phyloP scores from a whole-genome alignment of 1,140 invertebrate genomes.

The Heliothis virescens region DNA sequence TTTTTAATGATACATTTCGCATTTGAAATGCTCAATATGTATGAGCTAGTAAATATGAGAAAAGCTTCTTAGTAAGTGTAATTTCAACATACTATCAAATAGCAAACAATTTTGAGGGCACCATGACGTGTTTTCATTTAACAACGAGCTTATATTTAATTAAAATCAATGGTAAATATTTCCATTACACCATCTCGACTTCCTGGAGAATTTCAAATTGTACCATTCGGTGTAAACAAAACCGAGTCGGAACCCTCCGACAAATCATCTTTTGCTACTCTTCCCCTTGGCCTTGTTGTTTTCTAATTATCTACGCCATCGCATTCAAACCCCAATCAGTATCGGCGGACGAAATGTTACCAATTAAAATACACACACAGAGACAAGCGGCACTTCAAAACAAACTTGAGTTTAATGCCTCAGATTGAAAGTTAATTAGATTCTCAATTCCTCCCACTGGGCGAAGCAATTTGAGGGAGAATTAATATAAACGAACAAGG shows the following conservation, averaged over 20 bases:
- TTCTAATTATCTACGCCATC: conserved; percentile 54
- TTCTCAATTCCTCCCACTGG: conserved; percentile 50
- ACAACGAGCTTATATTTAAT: too few species aligned
- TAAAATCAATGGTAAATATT: too few species aligned
- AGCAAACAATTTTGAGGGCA: too few species aligned
- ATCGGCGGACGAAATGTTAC: conserved; percentile 52
- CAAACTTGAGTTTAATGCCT: conserved; percentile 60
- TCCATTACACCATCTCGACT: neutral
- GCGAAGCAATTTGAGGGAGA: conserved; percentile 47
- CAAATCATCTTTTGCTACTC: conserved; percentile 28
- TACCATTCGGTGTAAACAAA: conserved; percentile 36
- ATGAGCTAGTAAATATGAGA: too few species aligned
- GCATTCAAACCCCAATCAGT: conserved; percentile 36
- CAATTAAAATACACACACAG: conserved; percentile 57
- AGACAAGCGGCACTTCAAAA: conserved; percentile 53
- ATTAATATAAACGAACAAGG: conserved; percentile 56
- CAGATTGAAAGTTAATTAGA: conserved; percentile 67
- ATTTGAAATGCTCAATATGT: too few species aligned
- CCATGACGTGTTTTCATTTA: too few species aligned
- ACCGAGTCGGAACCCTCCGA: conserved; percentile 10
- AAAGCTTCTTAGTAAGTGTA: too few species aligned
- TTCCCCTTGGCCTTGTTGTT: conserved; percentile 47
- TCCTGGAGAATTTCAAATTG: conserved; percentile 6
- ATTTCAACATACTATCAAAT: too few species aligned
- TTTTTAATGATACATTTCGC: too few species aligned